Evolutionary conservation across 2,113 vertebrate species (phyloP).

Genomic region (Theristicus caerulescens): DNA sequence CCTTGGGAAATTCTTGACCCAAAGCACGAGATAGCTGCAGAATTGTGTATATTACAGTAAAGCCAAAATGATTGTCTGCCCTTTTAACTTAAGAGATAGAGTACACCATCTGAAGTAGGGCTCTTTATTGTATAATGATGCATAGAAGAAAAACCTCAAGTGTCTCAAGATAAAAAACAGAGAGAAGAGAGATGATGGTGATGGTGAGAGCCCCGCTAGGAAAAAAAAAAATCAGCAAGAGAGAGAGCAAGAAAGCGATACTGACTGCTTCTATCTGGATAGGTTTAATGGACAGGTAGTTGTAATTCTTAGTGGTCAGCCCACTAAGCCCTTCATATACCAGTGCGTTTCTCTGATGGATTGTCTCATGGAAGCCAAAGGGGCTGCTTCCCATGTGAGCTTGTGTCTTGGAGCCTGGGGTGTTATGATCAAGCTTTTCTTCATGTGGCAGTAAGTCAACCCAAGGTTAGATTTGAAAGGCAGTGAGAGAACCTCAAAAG

Average conservation of each 20-base stretch:
- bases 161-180: not conserved
- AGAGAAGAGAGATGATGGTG: not conserved
- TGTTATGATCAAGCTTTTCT: not conserved
- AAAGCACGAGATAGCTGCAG: constrained; percentile 24
- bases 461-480: not conserved
- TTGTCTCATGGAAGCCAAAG: not conserved
- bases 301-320: not conserved
- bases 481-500: not conserved
- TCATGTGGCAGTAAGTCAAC: not conserved
- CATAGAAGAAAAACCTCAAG: not conserved
- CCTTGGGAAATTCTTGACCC: constrained; percentile 33
- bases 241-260: not conserved
- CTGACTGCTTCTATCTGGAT: not conserved
- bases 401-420: not conserved
- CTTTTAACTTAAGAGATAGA: constrained; percentile 42
- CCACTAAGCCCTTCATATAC: not conserved
- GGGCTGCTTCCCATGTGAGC: not conserved
- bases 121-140: not conserved
- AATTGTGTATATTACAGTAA: not conserved
- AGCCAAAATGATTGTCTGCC: not conserved
- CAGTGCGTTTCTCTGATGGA: not conserved
- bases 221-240: not conserved
- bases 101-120: not conserved
- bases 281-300: not conserved
- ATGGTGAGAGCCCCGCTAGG: not conserved